Conservation (phyloP, 1,140 invertebrate genomes). For the Pseudomyrmex dendroicus region DNA sequence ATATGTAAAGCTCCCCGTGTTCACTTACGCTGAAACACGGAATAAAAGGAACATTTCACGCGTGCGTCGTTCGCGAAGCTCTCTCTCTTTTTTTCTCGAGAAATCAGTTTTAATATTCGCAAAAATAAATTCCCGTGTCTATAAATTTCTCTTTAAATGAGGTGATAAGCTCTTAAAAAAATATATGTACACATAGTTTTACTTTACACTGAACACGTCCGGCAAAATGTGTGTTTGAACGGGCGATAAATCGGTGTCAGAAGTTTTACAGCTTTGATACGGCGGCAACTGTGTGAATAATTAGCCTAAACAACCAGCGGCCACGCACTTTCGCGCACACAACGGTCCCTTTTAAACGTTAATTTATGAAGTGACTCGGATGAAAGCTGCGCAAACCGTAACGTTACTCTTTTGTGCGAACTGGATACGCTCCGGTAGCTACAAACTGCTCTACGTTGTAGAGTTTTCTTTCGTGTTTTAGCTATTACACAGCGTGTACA, state of each 20-base stretch:
- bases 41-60: background rate
- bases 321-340: background rate
- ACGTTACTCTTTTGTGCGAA: constrained; percentile 1
- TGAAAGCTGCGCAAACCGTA: constrained; percentile 27
- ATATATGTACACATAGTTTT: too few relatives aligned
- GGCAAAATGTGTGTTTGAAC: background rate
- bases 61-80: background rate
- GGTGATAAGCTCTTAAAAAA: too few relatives aligned
- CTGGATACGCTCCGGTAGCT: background rate
- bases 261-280: background rate
- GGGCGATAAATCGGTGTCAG: background rate
- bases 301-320: constrained; percentile 25
- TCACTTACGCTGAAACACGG: background rate
- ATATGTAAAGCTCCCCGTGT: background rate
- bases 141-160: too few relatives aligned
- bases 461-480: background rate
- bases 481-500: constrained; percentile 23
- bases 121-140: background rate
- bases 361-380: constrained; percentile 41
- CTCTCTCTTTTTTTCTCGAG: background rate
- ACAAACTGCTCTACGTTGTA: constrained; percentile 10
- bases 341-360: constrained; percentile 21
- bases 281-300: background rate
- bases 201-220: background rate
- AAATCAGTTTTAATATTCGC: constrained; percentile 12